A percentile compares a stretch with the other conserved stretches of the same genome.
Evolutionary conservation across 2,888 invertebrate genomes (phyloP).

Genomic region (Pheosia gnoma): DNA sequence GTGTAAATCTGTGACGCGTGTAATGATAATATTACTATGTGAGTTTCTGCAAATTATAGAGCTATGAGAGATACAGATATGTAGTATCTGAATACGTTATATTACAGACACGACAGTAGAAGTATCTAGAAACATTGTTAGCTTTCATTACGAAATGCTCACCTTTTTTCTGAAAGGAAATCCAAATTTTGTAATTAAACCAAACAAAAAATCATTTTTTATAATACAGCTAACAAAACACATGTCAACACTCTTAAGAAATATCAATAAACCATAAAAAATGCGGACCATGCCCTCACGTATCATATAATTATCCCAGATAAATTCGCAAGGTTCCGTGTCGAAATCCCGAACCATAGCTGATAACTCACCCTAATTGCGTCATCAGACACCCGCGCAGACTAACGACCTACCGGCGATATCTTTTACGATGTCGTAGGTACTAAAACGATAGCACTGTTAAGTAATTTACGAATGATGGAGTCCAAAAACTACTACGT

Average conservation of each 20-base stretch:
- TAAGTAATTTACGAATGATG: too few relatives aligned
- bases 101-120: too few relatives aligned
- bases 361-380: slow-evolving; percentile 39
- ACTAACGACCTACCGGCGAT: slow-evolving; percentile 30
- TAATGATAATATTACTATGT: not conserved
- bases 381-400: slow-evolving; percentile 24
- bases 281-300: not conserved
- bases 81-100: not conserved
- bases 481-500: too few relatives aligned
- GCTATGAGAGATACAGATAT: not conserved
- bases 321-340: slow-evolving; percentile 30
- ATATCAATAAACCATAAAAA: not conserved
- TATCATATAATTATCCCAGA: slow-evolving; percentile 23
- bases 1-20: not conserved
- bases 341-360: slow-evolving; percentile 15
- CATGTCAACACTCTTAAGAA: not conserved
- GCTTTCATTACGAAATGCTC: too few relatives aligned
- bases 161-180: too few relatives aligned
- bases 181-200: too few relatives aligned
- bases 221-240: not conserved
- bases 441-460: not conserved
- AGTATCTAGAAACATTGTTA: too few relatives aligned
- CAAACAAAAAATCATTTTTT: too few relatives aligned
- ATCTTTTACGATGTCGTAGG: slow-evolving; percentile 8
- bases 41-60: not conserved